Evolutionary conservation across 2,797 vertebrate species (phyloP), one percentile per base, ranked within the genome.

Genomic region (Enoplosus armatus): DNA sequence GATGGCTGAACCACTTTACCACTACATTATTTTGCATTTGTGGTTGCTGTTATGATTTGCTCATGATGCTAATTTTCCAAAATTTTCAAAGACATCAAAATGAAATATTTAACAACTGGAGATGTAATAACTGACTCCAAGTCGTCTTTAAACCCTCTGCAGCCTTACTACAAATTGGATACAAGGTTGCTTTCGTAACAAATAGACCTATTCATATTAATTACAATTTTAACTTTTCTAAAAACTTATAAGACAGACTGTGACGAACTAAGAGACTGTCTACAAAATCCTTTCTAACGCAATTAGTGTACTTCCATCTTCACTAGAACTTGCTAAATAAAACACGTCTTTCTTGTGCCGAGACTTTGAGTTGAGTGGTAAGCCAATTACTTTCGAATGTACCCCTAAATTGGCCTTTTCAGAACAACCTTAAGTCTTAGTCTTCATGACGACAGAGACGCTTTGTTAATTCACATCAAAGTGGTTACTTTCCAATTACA

Each of bases 401-500:
- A 59, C 67, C 78, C 76, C 77, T 76, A 88, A 90, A 88, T 87
- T 88, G 85, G 82, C 73, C 85, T 71, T 85, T 86, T 87, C 37
- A 14, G 68, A 83, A 71, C 58, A 74, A 81, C 77, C 79, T 68
- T 73, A 68, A 84, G 75, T 80, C 77, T 81, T 56, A 22, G 68
- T 58, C 82, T 77, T 77, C 72, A 47, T 66, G 82, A 75, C 39
- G 59, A 85, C 80, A 83, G 72, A 89, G 78, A 79, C 59, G 58
- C 87, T 84, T 74, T 80, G 77, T 88, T 89, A 90, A 89, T 88
- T 91, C 84, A 90, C 86, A 88, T 92, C 90, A 92, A 87, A 91
- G 88, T 61, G 77, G 78, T 87, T 83, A 80, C 76, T 81, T 90
- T 89, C 88, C 87, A 93, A 86, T 91, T 89, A 89, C 82, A 83